Percentiles rank a stretch among this genome's conserved stretches.
Conservation (phyloP, 2,113 vertebrate species). For the Crypturellus undulatus region DNA sequence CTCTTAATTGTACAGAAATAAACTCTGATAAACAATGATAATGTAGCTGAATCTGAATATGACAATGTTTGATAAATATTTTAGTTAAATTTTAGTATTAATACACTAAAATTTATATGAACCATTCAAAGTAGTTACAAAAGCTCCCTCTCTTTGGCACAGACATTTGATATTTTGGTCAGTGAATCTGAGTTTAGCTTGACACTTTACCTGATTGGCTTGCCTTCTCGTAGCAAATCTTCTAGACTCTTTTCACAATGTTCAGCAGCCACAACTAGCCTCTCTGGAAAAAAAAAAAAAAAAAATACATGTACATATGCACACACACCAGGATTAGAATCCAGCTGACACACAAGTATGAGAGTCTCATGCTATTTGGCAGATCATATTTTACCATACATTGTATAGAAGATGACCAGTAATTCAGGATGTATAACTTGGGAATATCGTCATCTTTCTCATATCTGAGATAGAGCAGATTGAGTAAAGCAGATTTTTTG, state of each 20-base stretch:
- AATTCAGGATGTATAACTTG: neutral
- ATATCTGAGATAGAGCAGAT: neutral
- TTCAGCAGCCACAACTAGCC: slow-evolving; percentile 94
- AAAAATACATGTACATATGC: neutral
- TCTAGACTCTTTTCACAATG: slow-evolving; percentile 90
- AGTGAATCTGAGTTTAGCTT: neutral
- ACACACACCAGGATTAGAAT: neutral
- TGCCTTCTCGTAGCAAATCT: slow-evolving; percentile 87
- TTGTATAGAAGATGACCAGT: neutral
- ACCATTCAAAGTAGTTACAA: slow-evolving; percentile 5
- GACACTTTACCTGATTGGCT: slow-evolving; percentile 83
- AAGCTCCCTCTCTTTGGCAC: neutral
- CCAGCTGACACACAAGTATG: neutral
- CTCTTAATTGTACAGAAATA: neutral
- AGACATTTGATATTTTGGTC: neutral
- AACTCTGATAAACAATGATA: neutral
- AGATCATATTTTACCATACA: neutral
- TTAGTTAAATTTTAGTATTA: neutral
- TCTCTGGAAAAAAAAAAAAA: slow-evolving; percentile 78
- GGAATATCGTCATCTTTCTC: neutral
- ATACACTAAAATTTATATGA: neutral
- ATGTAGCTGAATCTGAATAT: too few species aligned
- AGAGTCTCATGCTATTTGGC: neutral
- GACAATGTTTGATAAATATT: neutral
- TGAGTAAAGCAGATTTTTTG: neutral